phyloP scores from a whole-genome alignment of 2,113 vertebrate genomes.

The Rallus limicola region DNA sequence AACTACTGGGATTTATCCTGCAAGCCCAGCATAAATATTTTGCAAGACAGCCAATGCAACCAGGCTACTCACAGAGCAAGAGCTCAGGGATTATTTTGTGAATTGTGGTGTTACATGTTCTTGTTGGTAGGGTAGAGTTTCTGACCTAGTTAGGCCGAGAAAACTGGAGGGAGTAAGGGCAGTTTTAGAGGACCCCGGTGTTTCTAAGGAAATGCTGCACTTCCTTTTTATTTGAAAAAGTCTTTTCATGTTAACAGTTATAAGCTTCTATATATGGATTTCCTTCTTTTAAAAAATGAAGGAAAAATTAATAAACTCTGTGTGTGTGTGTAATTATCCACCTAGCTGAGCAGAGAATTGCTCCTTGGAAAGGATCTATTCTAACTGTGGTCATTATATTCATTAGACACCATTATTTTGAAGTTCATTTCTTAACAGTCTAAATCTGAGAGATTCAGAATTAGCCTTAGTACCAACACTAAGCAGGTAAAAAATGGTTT shows the following conservation, averaged over 20 bases:
- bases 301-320: background rate
- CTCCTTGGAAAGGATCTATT: background rate
- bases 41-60: background rate
- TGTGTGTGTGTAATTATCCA: rapidly evolving
- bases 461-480: background rate
- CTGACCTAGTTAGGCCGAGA: background rate
- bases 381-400: background rate
- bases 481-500: background rate
- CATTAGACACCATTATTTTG: background rate
- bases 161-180: background rate
- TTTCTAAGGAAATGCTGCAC: background rate
- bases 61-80: background rate
- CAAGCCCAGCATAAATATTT: background rate
- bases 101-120: background rate
- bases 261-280: background rate
- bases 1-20: background rate
- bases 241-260: background rate
- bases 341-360: background rate
- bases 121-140: background rate
- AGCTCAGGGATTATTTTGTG: background rate
- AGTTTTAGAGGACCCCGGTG: background rate
- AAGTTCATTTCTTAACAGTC: background rate
- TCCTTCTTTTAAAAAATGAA: background rate
- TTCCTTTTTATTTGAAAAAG: background rate
- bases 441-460: background rate